Conservation (phyloP, 2,888 invertebrate species). For the Hydraecia micacea region DNA sequence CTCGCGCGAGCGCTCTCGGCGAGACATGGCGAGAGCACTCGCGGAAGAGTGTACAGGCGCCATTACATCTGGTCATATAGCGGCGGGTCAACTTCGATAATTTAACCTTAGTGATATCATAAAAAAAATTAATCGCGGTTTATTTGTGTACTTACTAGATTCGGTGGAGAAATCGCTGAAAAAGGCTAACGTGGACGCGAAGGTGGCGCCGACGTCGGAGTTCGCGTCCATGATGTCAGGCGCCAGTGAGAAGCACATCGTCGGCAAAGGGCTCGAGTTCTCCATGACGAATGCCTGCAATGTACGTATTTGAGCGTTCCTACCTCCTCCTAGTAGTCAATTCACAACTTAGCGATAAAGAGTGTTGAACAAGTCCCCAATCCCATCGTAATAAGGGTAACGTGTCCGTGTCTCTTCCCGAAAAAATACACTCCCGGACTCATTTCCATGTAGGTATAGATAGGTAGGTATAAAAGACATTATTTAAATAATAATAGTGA, state of each 20-base stretch:
- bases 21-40: no score
- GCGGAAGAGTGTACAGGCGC: no score
- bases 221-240: constrained; percentile 94
- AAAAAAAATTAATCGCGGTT: background rate
- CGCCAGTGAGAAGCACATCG: constrained; percentile 96
- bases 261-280: constrained; percentile 95
- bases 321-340: no score
- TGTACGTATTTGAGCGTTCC: constrained; percentile 68
- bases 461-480: background rate
- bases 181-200: constrained; percentile 85
- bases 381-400: background rate
- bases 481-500: background rate
- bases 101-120: background rate
- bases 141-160: constrained; percentile 76
- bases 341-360: background rate
- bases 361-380: background rate
- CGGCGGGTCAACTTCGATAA: background rate
- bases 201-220: constrained; percentile 91
- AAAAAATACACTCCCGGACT: background rate
- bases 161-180: constrained; percentile 91
- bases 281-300: constrained; percentile 94
- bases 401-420: background rate
- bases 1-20: no score
- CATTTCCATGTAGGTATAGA: background rate
- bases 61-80: background rate